These are phyloP conservation scores for Platerodrilus igneus DNA, from an alignment of 2,888 invertebrate genomes.

Conservation along the genomic window DNA sequence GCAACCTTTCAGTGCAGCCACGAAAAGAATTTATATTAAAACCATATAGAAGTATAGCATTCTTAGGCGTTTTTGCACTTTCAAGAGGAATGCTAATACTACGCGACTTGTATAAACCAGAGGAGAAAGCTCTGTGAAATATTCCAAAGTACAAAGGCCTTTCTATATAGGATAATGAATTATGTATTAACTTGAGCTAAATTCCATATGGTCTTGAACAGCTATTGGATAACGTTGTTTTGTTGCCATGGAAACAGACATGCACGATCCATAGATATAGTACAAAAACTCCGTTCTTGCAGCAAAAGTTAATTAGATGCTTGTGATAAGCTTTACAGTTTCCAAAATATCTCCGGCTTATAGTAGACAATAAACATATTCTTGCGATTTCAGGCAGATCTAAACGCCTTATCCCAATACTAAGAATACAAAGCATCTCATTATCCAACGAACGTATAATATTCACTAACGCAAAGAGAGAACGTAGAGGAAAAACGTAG, in stretches of 20 bases:
- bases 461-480: constrained; percentile 18
- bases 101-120: constrained; percentile 14
- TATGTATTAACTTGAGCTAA: constrained; percentile 18
- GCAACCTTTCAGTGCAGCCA: no score
- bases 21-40: constrained; percentile 17
- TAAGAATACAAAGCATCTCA: constrained; percentile 18
- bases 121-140: constrained; percentile 15
- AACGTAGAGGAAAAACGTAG: constrained; percentile 12
- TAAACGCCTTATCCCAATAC: constrained; percentile 18
- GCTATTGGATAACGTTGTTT: no score
- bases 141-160: constrained; percentile 16
- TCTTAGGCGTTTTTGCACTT: constrained; percentile 13
- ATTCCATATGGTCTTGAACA: constrained; percentile 15
- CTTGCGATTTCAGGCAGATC: constrained; percentile 12
- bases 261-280: no score
- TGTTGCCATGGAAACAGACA: no score
- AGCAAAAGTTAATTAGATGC: no score
- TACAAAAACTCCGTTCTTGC: no score
- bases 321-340: no score
- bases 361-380: constrained; percentile 19
- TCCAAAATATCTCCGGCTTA: no score
- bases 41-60: constrained; percentile 15
- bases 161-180: constrained; percentile 19
- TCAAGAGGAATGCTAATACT: constrained; percentile 17
- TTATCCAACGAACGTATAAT: constrained; percentile 19